Evolutionary conservation across 2,113 vertebrate genomes (phyloP).

Genomic region (Arenaria interpres): DNA sequence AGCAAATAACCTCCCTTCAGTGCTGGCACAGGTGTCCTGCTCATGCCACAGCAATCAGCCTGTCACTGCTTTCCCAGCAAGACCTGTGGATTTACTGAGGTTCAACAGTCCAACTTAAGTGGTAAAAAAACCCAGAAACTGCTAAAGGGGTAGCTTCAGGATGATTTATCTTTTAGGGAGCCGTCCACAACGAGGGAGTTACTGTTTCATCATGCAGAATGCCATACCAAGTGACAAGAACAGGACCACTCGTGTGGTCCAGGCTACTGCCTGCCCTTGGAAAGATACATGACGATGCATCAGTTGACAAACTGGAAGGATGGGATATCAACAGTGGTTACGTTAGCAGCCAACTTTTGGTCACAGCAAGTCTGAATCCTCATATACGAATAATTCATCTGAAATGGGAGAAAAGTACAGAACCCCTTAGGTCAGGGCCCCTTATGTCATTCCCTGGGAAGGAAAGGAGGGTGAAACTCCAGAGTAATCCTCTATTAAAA

Average conservation of each 20-base stretch:
- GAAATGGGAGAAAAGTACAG: neutral
- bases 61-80: neutral
- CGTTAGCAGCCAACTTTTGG: neutral
- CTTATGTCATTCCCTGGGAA: neutral
- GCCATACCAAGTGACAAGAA: neutral
- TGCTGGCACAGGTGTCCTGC: neutral
- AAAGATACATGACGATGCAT: neutral
- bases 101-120: neutral
- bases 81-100: neutral
- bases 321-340: neutral
- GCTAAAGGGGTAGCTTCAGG: neutral
- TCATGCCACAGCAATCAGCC: neutral
- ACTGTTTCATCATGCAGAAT: neutral
- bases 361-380: neutral
- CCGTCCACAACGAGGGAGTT: accelerated
- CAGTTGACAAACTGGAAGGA: neutral
- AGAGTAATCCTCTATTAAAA: neutral
- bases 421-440: neutral
- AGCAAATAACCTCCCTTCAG: neutral
- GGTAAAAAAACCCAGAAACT: neutral
- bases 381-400: neutral
- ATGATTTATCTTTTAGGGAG: neutral
- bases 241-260: neutral
- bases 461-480: neutral
- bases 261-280: neutral